These are phyloP conservation scores for Danaus chrysippus DNA, from an alignment of 2,888 invertebrate genomes.

Conservation along the genomic window DNA sequence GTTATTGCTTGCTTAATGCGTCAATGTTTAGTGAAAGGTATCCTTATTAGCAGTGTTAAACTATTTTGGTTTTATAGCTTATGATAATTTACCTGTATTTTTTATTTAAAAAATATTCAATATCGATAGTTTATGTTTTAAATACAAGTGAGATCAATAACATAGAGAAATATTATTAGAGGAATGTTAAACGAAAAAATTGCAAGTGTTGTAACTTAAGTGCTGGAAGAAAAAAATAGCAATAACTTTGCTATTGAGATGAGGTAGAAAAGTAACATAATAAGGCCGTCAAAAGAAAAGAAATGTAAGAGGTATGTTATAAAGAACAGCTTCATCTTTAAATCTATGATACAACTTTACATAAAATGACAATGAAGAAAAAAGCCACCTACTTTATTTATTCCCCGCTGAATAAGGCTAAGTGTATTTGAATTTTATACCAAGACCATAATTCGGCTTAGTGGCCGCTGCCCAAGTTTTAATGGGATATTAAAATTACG, in stretches of 20 bases:
- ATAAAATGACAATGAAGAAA: constrained; percentile 8
- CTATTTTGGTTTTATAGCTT: constrained; percentile 22
- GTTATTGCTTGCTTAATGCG: constrained; percentile 39
- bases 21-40: constrained; percentile 16
- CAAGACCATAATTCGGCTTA: constrained; percentile 16
- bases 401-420: constrained; percentile 4
- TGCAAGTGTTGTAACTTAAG: too few relatives aligned
- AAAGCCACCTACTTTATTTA: constrained; percentile 4
- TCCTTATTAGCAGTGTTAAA: constrained; percentile 6
- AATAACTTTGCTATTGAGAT: too few relatives aligned
- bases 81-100: too few relatives aligned
- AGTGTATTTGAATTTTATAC: constrained; percentile 14
- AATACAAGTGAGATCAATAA: too few relatives aligned
- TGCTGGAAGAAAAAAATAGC: too few relatives aligned
- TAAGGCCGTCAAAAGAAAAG: not conserved
- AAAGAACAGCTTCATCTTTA: not conserved
- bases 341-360: constrained; percentile 3
- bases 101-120: too few relatives aligned
- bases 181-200: too few relatives aligned
- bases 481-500: constrained; percentile 37
- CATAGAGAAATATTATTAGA: too few relatives aligned
- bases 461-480: constrained; percentile 27
- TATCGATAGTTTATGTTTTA: too few relatives aligned
- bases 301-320: not conserved
- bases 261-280: not conserved